Base-by-base conservation (phyloP, 2,888 invertebrate species). In the Prosopocoilus inquinatus region DNA sequence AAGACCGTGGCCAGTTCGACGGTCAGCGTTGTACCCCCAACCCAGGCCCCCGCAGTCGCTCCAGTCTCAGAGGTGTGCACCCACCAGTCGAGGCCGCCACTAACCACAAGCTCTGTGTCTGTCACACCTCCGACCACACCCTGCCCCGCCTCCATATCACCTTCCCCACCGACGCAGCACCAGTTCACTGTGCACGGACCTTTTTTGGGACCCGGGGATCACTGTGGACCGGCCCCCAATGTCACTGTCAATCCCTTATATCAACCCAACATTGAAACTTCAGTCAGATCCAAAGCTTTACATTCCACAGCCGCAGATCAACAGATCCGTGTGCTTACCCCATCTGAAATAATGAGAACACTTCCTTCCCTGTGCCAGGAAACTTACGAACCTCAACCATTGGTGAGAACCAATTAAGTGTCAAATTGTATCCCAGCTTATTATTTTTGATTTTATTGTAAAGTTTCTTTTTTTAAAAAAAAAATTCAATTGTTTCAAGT, bases 291-390 rank as follows among this genome's bases (percentile, higher is more conserved):
- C 9, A 50, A 52, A 11, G 59, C 65, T 9, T 35, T 52, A 35
- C 35, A 53, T 33, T 45, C 48, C 45, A 59, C 64, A 16, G 75
- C 81, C 65, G 80, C 81, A 70, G 90, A 91, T 81, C 90, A 90
- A 80, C 90, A 90, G 81, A 91, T 91, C 79, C 87, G 91, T 79
- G 91, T 91, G 80, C 85, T 91, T 78, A 91, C 91, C 73, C 91
- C 91, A 73, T 90, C 90, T 71, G 91, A 91, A 86, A 91, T 91
- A 79, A 91, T 91, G 91, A 88, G 90, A 84, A 91, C 91, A 77
- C 86, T 91, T 81, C 91, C 91, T 78, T 89, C 89, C 79, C 86
- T 90, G 79, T 86, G 86, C 79, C 86, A 84, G 81, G 84, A 84
- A 81, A 83, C 82, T 78, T 84, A 84, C 79, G 84, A 84, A 78